Conservation (phyloP, 2,113 vertebrate genomes). For the Stigmatopora argus region DNA sequence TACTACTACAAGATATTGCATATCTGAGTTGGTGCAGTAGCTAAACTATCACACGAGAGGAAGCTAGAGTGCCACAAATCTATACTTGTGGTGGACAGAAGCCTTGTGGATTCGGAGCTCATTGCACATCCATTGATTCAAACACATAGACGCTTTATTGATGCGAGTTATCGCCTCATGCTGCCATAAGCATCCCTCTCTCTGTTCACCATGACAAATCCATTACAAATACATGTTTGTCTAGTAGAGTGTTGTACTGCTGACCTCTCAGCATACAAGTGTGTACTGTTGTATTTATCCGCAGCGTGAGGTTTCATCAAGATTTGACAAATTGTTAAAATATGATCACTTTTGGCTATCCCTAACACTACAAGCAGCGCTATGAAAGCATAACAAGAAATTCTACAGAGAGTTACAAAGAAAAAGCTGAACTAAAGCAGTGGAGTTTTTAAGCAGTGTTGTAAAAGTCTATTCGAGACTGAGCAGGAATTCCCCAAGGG, state of each 20-base stretch:
- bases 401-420: conserved; percentile 19
- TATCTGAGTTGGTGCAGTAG: background rate
- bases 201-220: conserved; percentile 29
- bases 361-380: conserved; percentile 17
- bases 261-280: conserved; percentile 4
- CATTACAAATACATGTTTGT: conserved; percentile 32
- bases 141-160: conserved; percentile 50
- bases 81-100: background rate
- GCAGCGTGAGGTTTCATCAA: background rate
- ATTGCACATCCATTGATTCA: conserved; percentile 19
- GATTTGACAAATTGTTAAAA: background rate
- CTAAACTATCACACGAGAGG: conserved; percentile 43
- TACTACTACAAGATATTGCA: background rate
- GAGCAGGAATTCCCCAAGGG: conserved; percentile 22
- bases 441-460: conserved; percentile 20
- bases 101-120: conserved; percentile 37
- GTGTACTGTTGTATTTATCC: conserved; percentile 2
- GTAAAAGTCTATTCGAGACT: conserved; percentile 27
- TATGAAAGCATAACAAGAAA: conserved; percentile 14
- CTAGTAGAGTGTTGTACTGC: conserved; percentile 17
- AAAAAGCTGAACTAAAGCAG: conserved; percentile 16
- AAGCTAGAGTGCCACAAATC: conserved; percentile 28
- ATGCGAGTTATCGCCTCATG: conserved; percentile 31
- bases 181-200: conserved; percentile 34
- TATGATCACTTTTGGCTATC: background rate